A percentile compares a stretch with the other conserved stretches of the same genome.
These are phyloP conservation scores for Hippocampus guttulatus DNA, from an alignment of 2,113 vertebrate species.

Conservation along the genomic window DNA sequence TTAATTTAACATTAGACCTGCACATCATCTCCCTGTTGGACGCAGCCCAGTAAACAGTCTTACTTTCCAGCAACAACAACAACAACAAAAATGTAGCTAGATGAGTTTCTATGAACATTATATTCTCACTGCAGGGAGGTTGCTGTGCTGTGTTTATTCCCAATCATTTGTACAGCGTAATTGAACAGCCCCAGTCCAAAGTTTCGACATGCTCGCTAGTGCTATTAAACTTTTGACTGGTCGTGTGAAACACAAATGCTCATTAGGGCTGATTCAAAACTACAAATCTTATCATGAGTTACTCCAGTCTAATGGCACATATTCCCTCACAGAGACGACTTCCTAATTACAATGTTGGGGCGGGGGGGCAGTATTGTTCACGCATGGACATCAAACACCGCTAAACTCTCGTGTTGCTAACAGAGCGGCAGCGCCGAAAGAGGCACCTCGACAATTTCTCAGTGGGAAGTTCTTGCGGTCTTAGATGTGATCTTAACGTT, in stretches of 20 bases:
- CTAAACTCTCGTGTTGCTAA: not conserved
- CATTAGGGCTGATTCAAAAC: conserved; percentile 52
- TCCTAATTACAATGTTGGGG: not conserved
- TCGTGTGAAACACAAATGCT: conserved; percentile 7
- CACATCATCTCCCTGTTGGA: conserved; percentile 35
- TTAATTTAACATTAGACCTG: conserved; percentile 44
- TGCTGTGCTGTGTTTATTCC: conserved; percentile 22
- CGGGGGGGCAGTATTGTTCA: not conserved
- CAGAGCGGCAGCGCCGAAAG: no score
- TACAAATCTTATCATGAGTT: conserved; percentile 40
- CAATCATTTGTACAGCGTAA: conserved; percentile 27
- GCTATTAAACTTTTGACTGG: conserved; percentile 9
- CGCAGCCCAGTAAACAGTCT: conserved; percentile 26
- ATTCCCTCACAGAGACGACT: not conserved
- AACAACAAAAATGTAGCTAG: conserved; percentile 14
- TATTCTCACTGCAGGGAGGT: conserved; percentile 6
- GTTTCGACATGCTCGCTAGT: conserved; percentile 30
- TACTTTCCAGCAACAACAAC: conserved; percentile 10
- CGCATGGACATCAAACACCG: not conserved
- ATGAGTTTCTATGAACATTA: conserved; percentile 30
- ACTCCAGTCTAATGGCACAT: conserved; percentile 25
- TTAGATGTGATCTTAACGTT: no score
- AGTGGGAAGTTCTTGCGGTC: no score
- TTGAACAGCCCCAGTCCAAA: not conserved
- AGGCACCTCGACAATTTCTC: no score